Base-by-base conservation (phyloP, 2,113 vertebrate species). In the Orcinus orca region DNA sequence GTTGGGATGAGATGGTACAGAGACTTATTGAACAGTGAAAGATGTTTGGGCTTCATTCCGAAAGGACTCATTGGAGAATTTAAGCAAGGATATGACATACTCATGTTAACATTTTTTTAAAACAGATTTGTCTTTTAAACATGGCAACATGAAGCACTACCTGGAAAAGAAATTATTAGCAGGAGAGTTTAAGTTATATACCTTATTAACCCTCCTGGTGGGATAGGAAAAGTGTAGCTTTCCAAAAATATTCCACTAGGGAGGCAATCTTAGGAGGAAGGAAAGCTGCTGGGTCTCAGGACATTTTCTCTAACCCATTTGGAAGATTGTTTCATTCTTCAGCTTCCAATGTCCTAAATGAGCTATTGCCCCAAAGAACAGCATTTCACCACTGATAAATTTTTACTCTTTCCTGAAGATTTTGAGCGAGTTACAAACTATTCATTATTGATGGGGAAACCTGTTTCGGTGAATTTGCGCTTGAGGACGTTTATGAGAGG, bases 381-480 rank as follows among this genome's bases (percentile, higher is more conserved):
- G 41, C 6, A 60, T 87, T 90, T 94, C n/a, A 11, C 12, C 47
- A 58, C 26, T 12, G 62, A 29, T 65, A 83, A 41, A 17, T 58
- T 41, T 44, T 90, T 8, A 71, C 50, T 88, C 26, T 83, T 63
- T 86, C 84, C 50, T 83, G 65, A 18, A 79, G 33, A 62, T 68
- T 38, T 25, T 83, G 62, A 67, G 50, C 55, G 13, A 53, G n/a
- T 92, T 96, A 93, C 36, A 86, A 90, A 86, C 93, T 71, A 68
- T 29, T 36, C 14, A n/a, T 23, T 76, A 58, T 53, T 90, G 85
- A 50, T 71, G 60, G 21, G 29, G 74, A 95, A 96, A 90, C 9
- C 14, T 63, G 15, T 71, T 86, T 58, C 67, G 44, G 36, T 50
- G 60, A 38, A 25, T 50, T 70, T 82, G 55, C n/a, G 25, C 53